A percentile compares a stretch with the other conserved stretches of the same genome.
These are phyloP conservation scores for Amphipoea oculea DNA, from an alignment of 2,888 invertebrate genomes.

Conservation along the genomic window DNA sequence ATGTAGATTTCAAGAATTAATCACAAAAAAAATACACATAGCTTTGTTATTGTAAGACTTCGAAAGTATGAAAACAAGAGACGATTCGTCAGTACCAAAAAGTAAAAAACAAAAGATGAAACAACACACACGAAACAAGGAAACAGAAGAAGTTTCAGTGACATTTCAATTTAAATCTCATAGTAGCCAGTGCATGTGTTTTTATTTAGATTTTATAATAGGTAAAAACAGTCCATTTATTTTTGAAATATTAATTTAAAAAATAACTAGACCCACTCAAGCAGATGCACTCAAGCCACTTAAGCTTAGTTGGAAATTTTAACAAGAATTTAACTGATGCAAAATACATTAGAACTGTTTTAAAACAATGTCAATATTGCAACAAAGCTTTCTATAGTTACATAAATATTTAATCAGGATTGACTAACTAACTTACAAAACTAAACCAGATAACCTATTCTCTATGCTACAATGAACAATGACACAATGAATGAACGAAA, in stretches of 20 bases:
- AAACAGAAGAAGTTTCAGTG: neutral
- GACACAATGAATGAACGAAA: neutral
- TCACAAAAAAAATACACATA: neutral
- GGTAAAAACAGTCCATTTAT: neutral
- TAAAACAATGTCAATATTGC: neutral
- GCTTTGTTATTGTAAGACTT: neutral
- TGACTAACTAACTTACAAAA: constrained; percentile 2
- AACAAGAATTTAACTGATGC: neutral
- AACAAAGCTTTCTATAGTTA: neutral
- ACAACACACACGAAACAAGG: neutral
- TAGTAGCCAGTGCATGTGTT: neutral
- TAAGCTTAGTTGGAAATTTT: neutral
- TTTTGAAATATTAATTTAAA: neutral
- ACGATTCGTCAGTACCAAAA: neutral
- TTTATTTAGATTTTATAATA: neutral
- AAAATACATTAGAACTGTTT: constrained; percentile 5
- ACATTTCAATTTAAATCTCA: neutral
- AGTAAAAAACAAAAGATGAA: neutral
- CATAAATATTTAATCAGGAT: constrained; percentile 17
- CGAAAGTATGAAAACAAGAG: neutral
- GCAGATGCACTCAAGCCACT: neutral
- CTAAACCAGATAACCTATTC: neutral
- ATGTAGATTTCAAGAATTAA: too few species aligned
- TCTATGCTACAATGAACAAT: neutral
- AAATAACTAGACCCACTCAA: neutral